Evolutionary conservation across 2,888 invertebrate genomes (phyloP), one percentile per base, ranked within the genome.

Genomic region (Drosophila pseudotakahashii): DNA sequence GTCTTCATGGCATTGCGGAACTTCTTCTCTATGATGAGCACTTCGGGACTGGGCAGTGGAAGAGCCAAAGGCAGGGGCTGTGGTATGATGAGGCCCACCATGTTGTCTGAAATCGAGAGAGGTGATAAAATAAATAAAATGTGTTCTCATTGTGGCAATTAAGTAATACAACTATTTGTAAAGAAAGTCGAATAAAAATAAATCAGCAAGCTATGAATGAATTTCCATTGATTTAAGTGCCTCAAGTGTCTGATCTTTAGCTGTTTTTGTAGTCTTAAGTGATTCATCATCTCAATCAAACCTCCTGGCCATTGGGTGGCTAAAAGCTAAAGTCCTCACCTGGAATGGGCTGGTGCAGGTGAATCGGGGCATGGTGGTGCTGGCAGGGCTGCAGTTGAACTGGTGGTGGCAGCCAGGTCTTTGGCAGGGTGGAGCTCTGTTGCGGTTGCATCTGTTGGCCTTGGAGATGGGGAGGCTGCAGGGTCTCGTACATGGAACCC

Each of bases 1-100:
- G 97, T 97, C 91, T 97, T 96, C 97, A 97, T 97, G 0, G 96
- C 95, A 72, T 90, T 95, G 88, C 96, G 94, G 90, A 97, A 97
- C 73, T 96, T 93, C 91, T 96, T 96, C 92, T 97, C 97, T 94
- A 93, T 73, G 92, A 94, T 76, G 26, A 91, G 84, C 4, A 92
- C 88, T 67, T 92, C 92, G 0, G 91, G 91, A 52, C 91, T 90
- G 32, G 79, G 88, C 19, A 90, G 89, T 10, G 88, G 72, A 16
- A 82, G 36, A 2, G 75, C 54, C 59, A 88, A 5, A 1, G 79
- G 89, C 54, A 90, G 37, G 6, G 78, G 44, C 23, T 90, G 81
- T 10, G 89, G 89, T 60, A 88, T 88, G 7, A 85, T 74, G 57
- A 85, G 37, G 0, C 84, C 77, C 30, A 85, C 11, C 79, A 85